These are phyloP conservation scores for Solenodon paradoxus DNA, from an alignment of 2,113 vertebrate genomes.

Conservation along the genomic window DNA sequence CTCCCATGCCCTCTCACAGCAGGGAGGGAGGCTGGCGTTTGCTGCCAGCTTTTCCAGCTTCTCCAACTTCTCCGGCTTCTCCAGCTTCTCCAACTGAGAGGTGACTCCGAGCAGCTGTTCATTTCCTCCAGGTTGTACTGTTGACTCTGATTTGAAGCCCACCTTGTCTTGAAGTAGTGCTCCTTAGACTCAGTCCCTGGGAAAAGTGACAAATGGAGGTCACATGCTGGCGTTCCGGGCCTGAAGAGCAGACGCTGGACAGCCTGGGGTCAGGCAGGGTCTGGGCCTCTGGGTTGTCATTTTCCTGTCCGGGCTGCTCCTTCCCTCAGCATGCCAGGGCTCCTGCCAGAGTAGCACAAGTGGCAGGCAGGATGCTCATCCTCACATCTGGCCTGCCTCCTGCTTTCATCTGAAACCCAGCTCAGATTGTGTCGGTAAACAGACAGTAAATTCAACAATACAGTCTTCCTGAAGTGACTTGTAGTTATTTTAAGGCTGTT, in stretches of 20 bases:
- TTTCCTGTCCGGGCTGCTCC: accelerated
- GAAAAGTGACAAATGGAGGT: background rate
- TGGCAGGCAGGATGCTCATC: slow-evolving; percentile 68
- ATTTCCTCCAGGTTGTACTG: background rate
- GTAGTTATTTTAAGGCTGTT: slow-evolving; percentile 83
- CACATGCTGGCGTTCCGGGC: background rate
- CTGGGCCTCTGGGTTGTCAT: background rate
- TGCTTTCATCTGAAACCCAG: slow-evolving; percentile 81
- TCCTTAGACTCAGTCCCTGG: background rate
- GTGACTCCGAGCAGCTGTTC: background rate
- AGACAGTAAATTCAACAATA: slow-evolving; percentile 81
- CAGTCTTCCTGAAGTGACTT: slow-evolving; percentile 79
- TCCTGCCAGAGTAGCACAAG: background rate
- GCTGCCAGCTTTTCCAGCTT: too few species aligned
- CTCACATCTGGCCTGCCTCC: slow-evolving; percentile 78
- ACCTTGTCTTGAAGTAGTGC: too few species aligned
- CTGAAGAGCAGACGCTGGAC: background rate
- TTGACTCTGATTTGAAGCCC: background rate
- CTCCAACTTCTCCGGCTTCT: too few species aligned
- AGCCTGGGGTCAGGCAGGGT: background rate
- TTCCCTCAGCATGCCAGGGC: accelerated
- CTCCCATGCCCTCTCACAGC: accelerated
- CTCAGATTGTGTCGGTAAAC: slow-evolving; percentile 80
- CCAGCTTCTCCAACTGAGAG: too few species aligned
- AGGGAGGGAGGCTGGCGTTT: accelerated